Base-by-base conservation (phyloP, 2,888 invertebrate genomes). In the Fragum sueziense region DNA sequence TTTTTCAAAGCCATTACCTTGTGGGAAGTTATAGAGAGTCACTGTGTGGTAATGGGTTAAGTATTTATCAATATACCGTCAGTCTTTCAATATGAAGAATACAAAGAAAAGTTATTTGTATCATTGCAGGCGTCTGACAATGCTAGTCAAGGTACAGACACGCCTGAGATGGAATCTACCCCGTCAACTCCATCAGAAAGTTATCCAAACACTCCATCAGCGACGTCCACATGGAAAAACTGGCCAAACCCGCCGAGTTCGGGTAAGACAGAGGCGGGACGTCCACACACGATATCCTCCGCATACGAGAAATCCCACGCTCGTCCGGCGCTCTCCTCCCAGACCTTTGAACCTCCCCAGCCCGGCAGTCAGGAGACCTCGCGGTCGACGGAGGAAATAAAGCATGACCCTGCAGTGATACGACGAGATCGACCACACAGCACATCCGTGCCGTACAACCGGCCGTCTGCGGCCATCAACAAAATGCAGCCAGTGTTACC, bases 261-360 rank as follows among this genome's bases (percentile, higher is more conserved):
- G 1, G 74, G 70, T 20, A 92, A 92, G 37, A 85, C 90, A 17
- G 93, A 93, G 27, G 85, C 80, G 25, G 97, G 97, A 85, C 95
- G 98, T 82, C 98, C 98, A 0, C 98, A 98, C 92, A 98, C 98
- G 62, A 98, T 98, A 90, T 98, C 98, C 6, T 96, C 97, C 84
- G 97, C 96, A 11, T 97, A 97, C 91, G 97, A 97, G 93, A 96
- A 96, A 90, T 86, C 87, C 34, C 96, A 95, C 94, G 95, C 96
- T 84, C 95, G 98, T 79, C 96, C 98, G 22, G 96, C 97, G 0
- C 94, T 98, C 41, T 96, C 97, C 83, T 97, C 96, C 41, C 97
- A 97, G 93, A 97, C 98, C 89, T 97, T 97, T 94, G 96, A 97
- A 94, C 96, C 96, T 84, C 96, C 96, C 22, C 95, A 96, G 81